Conservation (phyloP, 1,140 invertebrate species). For the Meloidogyne hapla region DNA sequence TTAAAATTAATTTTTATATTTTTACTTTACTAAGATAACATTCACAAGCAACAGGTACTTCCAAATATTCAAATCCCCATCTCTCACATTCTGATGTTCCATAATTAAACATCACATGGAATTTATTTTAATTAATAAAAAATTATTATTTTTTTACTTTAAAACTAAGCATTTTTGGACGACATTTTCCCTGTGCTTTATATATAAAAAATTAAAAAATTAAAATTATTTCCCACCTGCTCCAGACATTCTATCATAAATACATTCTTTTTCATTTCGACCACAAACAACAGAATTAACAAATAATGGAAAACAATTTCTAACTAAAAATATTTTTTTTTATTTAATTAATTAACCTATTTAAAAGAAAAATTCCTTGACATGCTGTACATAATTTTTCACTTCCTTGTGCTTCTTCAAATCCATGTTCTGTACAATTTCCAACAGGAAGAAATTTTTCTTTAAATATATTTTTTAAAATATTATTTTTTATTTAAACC, state of each 20-base stretch:
- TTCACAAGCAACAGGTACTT: slow-evolving; percentile 31
- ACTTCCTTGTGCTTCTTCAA: slow-evolving; percentile 15
- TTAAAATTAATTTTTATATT: neutral
- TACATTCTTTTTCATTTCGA: slow-evolving; percentile 23
- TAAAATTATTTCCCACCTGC: neutral
- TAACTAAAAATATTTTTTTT: neutral
- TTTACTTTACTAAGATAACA: slow-evolving; percentile 21
- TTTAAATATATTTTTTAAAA: neutral
- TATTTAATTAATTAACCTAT: neutral
- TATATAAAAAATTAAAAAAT: neutral
- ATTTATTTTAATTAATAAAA: neutral
- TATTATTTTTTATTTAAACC: neutral
- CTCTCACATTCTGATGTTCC: slow-evolving; percentile 19
- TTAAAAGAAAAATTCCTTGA: slow-evolving; percentile 28
- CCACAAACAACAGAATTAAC: slow-evolving; percentile 31
- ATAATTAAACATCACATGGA: slow-evolving; percentile 23
- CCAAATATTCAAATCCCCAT: slow-evolving; percentile 27
- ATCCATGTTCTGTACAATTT: slow-evolving; percentile 28
- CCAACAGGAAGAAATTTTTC: slow-evolving; percentile 28
- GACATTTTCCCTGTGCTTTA: slow-evolving; percentile 33
- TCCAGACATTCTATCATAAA: slow-evolving; percentile 26
- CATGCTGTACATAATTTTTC: slow-evolving; percentile 32
- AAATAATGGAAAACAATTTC: slow-evolving; percentile 29
- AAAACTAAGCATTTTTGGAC: slow-evolving; percentile 32
- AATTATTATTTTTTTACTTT: slow-evolving; percentile 15